Evolutionary conservation across 2,888 invertebrate genomes (phyloP).

Genomic region (Melinaea marsaeus): DNA sequence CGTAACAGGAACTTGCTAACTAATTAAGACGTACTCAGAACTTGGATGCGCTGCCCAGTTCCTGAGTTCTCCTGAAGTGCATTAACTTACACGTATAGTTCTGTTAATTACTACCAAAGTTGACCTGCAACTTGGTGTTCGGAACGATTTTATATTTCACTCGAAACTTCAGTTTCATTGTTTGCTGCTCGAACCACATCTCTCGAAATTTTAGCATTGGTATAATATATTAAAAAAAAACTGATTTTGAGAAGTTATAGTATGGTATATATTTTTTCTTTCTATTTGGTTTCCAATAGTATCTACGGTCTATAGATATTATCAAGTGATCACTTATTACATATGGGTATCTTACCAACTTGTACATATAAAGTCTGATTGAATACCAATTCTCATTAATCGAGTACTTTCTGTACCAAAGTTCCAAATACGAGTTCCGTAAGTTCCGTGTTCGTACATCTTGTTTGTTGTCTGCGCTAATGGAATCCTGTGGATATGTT

Average conservation of each 20-base stretch:
- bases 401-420: conserved; percentile 26
- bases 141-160: conserved; percentile 3
- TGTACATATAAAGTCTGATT: no score
- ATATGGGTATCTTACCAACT: no score
- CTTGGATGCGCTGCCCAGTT: conserved; percentile 33
- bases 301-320: no score
- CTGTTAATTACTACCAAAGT: conserved; percentile 25
- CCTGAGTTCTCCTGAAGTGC: conserved; percentile 24
- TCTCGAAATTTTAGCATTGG: neutral
- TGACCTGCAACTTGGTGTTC: conserved; percentile 16
- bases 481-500: conserved; percentile 28
- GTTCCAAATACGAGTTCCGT: conserved; percentile 33
- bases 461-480: conserved; percentile 40
- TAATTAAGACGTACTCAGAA: conserved; percentile 38
- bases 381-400: neutral
- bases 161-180: neutral
- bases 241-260: neutral
- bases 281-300: no score
- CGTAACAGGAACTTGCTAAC: conserved; percentile 35
- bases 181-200: neutral
- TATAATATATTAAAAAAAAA: neutral
- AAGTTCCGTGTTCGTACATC: conserved; percentile 37
- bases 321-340: no score
- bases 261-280: no score
- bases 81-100: conserved; percentile 19